phyloP scores from a whole-genome alignment of 1,140 invertebrate genomes.

The Drosophila funebris region DNA sequence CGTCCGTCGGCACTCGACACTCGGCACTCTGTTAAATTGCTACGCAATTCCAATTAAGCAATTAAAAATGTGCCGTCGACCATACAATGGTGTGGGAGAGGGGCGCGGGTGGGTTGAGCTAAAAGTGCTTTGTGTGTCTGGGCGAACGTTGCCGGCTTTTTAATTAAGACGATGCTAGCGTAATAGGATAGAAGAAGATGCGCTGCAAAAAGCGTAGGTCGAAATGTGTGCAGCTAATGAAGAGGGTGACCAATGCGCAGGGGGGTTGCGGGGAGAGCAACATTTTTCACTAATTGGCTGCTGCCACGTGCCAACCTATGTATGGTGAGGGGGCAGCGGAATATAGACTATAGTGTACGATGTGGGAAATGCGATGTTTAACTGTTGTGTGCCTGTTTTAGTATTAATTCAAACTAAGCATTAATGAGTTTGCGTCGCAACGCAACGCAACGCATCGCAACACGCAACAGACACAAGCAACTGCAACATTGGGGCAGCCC shows the following conservation, averaged over 20 bases:
- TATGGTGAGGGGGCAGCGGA: not conserved
- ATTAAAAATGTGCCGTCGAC: conserved; percentile 70
- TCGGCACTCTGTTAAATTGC: conserved; percentile 49
- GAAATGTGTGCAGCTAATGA: conserved; percentile 82
- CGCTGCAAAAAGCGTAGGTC: conserved; percentile 80
- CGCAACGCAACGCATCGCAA: not conserved
- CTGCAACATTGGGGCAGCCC: not conserved
- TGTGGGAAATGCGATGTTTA: not conserved
- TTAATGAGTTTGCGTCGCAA: conserved; percentile 30
- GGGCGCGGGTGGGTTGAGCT: no score
- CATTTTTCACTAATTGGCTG: conserved; percentile 72
- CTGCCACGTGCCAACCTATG: conserved; percentile 5
- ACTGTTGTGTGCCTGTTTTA: not conserved
- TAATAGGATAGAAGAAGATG: conserved; percentile 83
- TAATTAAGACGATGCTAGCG: conserved; percentile 83
- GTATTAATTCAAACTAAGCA: conserved; percentile 37
- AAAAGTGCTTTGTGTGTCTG: no score
- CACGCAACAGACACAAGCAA: not conserved
- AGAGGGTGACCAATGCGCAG: conserved; percentile 55
- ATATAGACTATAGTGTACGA: not conserved
- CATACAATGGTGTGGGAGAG: not conserved
- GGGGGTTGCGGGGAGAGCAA: not conserved
- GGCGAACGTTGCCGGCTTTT: conserved; percentile 73
- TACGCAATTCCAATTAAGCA: conserved; percentile 81
- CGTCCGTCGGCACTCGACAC: not conserved